Conservation (phyloP, 2,888 invertebrate genomes). For the Stenichneumon culpator region DNA sequence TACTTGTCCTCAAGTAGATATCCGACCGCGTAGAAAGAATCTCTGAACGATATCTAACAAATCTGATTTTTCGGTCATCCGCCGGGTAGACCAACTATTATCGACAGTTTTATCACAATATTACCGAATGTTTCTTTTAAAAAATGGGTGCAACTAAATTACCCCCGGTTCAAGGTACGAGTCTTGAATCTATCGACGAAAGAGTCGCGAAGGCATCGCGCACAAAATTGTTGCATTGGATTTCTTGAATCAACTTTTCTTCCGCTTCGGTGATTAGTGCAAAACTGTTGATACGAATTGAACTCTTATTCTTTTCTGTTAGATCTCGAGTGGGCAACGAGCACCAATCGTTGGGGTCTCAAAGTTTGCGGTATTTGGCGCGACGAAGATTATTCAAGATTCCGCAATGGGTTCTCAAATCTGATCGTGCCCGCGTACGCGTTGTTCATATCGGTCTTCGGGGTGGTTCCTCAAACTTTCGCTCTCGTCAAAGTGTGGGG, state of each 20-base stretch:
- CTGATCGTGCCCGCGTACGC: slow-evolving; percentile 28
- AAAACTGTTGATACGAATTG: background rate
- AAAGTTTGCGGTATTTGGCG: slow-evolving; percentile 62
- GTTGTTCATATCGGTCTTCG: slow-evolving; percentile 17
- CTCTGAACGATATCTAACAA: background rate
- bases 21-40: background rate
- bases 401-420: slow-evolving; percentile 28
- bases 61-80: background rate
- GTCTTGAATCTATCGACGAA: background rate
- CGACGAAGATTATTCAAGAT: background rate
- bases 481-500: slow-evolving; percentile 60
- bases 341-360: slow-evolving; percentile 51
- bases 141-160: background rate
- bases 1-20: background rate
- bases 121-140: background rate
- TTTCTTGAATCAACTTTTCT: background rate
- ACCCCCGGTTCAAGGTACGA: background rate
- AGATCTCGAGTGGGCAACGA: slow-evolving; percentile 67
- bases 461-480: slow-evolving; percentile 44
- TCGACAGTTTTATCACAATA: background rate
- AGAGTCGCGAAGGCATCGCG: background rate
- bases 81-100: background rate
- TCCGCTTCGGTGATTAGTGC: background rate
- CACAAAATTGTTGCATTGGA: background rate
- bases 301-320: background rate